Percentiles rank a stretch among this genome's conserved stretches.
These are phyloP conservation scores for Muscina levida DNA, from an alignment of 2,888 invertebrate genomes.

Conservation along the genomic window DNA sequence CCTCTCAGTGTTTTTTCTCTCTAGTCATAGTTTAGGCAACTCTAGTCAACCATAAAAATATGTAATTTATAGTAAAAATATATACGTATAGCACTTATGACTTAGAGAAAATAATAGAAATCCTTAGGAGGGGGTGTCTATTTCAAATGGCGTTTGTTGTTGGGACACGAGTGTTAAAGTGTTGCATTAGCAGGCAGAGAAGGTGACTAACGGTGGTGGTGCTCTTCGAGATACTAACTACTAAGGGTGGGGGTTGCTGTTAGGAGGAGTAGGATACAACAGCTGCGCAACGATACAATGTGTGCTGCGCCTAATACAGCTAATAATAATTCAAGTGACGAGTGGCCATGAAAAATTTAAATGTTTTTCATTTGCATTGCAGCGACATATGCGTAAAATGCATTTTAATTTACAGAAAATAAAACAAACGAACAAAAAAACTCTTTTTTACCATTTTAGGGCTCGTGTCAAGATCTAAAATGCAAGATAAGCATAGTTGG, in stretches of 20 bases:
- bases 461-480: constrained; percentile 64
- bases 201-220: neutral
- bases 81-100: too few relatives aligned
- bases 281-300: neutral
- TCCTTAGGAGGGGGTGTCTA: constrained; percentile 4
- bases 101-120: neutral
- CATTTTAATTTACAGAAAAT: constrained; percentile 15
- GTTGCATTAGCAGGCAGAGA: constrained; percentile 54
- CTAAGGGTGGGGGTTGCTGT: neutral
- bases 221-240: neutral
- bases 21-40: constrained; percentile 1
- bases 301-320: neutral
- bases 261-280: constrained; percentile 6
- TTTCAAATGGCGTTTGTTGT: constrained; percentile 10
- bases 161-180: constrained; percentile 56
- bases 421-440: neutral
- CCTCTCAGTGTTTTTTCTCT: neutral
- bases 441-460: constrained; percentile 29
- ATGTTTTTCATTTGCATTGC: constrained; percentile 4
- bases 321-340: constrained; percentile 55
- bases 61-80: constrained; percentile 56
- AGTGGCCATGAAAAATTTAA: constrained; percentile 63
- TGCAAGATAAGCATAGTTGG: constrained; percentile 47
- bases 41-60: constrained; percentile 58
- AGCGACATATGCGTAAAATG: constrained; percentile 33